These are phyloP conservation scores for Pollicipes pollicipes DNA, from an alignment of 1,140 invertebrate species.

Conservation along the genomic window DNA sequence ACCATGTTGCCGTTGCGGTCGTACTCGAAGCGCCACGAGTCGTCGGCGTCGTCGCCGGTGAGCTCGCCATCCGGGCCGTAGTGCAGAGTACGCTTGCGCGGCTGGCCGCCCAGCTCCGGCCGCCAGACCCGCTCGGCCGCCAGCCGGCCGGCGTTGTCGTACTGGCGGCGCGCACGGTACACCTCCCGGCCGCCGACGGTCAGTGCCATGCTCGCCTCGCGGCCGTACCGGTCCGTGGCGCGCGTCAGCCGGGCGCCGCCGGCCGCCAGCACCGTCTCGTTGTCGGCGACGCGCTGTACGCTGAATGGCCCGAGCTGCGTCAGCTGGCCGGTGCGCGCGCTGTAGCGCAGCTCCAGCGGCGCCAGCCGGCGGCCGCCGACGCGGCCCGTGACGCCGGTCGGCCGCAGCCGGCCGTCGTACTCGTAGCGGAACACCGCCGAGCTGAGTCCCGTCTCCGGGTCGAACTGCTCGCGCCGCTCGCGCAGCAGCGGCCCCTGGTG, in stretches of 20 bases:
- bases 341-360: constrained; percentile 54
- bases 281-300: constrained; percentile 33
- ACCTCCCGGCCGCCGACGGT: constrained; percentile 71
- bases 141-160: constrained; percentile 56
- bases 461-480: constrained; percentile 68
- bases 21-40: constrained; percentile 85
- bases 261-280: constrained; percentile 65
- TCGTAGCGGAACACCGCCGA: constrained; percentile 66
- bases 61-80: constrained; percentile 82
- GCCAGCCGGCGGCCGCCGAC: constrained; percentile 70
- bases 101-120: constrained; percentile 50
- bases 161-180: constrained; percentile 72
- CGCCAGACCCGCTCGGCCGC: constrained; percentile 65
- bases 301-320: constrained; percentile 49
- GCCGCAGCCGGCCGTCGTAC: constrained; percentile 74
- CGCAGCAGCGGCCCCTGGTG: constrained; percentile 55
- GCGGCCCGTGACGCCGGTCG: constrained; percentile 38
- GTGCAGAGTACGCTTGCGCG: background rate
- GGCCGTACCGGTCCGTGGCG: constrained; percentile 55
- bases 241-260: constrained; percentile 67
- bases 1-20: constrained; percentile 87
- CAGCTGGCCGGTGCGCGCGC: constrained; percentile 54
- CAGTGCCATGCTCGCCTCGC: constrained; percentile 51
- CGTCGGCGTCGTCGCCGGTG: constrained; percentile 68
- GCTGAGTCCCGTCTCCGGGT: constrained; percentile 69